These are phyloP conservation scores for Erpornis zantholeuca DNA, from an alignment of 2,113 vertebrate species.

Conservation along the genomic window DNA sequence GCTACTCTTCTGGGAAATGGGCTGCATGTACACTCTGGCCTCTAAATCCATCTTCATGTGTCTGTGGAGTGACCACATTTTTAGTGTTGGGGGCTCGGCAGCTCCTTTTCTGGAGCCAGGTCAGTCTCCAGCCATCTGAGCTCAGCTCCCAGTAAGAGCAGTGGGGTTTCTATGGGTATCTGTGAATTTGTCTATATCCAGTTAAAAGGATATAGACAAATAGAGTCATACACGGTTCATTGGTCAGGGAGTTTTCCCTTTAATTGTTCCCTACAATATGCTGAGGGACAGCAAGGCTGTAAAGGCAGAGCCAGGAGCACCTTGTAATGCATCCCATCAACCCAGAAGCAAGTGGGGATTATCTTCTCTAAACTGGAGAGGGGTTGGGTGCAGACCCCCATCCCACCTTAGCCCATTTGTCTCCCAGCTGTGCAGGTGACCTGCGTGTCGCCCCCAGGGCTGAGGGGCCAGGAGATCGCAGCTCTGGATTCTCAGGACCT, in stretches of 20 bases:
- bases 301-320: neutral
- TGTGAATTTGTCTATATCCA: neutral
- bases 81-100: neutral
- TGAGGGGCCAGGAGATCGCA: neutral
- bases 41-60: neutral
- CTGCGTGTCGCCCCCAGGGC: neutral
- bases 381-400: rapidly evolving
- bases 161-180: neutral
- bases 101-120: neutral
- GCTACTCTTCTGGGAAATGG: neutral
- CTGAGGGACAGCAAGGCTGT: neutral
- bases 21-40: neutral
- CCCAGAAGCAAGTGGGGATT: neutral
- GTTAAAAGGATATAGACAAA: neutral
- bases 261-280: neutral
- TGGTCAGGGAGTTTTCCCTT: neutral
- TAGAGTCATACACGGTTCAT: neutral
- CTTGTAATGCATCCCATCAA: neutral
- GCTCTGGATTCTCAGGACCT: conserved; percentile 15
- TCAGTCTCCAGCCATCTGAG: neutral
- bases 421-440: conserved; percentile 39
- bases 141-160: neutral
- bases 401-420: neutral
- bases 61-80: neutral
- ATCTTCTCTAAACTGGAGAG: neutral